Percentiles rank a stretch among this genome's conserved stretches.
Evolutionary conservation across 2,113 vertebrate species (phyloP).

Genomic region (Rhynchopsitta pachyrhyncha): DNA sequence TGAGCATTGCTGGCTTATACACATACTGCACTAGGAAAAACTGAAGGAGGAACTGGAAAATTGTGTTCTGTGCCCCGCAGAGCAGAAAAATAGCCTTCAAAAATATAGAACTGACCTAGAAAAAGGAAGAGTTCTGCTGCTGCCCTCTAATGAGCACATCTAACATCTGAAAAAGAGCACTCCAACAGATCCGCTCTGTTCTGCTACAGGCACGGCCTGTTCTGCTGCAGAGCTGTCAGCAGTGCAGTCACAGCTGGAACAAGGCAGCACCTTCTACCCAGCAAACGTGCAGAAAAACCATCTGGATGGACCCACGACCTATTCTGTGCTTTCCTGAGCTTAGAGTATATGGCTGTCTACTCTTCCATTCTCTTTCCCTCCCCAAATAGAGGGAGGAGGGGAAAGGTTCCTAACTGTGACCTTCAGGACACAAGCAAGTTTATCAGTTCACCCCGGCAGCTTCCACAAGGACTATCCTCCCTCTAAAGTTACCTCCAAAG

Average conservation of each 20-base stretch:
- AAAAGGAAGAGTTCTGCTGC: conserved; percentile 47
- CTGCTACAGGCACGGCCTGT: not conserved
- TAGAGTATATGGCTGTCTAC: not conserved
- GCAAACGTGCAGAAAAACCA: not conserved
- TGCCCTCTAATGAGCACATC: conserved; percentile 63
- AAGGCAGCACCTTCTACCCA: not conserved
- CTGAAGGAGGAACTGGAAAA: not conserved
- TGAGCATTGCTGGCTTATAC: not conserved
- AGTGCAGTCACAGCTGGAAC: not conserved
- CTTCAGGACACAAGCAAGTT: not conserved
- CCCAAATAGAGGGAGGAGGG: not conserved
- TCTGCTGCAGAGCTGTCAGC: not conserved
- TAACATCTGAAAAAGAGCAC: not conserved
- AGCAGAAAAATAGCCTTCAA: not conserved
- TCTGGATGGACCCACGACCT: not conserved
- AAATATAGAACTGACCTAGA: conserved; percentile 43
- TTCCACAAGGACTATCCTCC: not conserved
- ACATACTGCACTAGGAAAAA: not conserved
- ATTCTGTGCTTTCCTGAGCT: not conserved
- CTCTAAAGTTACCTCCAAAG: not conserved
- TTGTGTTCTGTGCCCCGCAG: not conserved
- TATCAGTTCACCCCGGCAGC: not conserved
- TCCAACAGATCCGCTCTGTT: not conserved
- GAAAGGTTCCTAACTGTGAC: not conserved
- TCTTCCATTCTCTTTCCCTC: not conserved